Evolutionary conservation across 2,888 invertebrate genomes (phyloP).

Genomic region (Hemithea aestivaria): DNA sequence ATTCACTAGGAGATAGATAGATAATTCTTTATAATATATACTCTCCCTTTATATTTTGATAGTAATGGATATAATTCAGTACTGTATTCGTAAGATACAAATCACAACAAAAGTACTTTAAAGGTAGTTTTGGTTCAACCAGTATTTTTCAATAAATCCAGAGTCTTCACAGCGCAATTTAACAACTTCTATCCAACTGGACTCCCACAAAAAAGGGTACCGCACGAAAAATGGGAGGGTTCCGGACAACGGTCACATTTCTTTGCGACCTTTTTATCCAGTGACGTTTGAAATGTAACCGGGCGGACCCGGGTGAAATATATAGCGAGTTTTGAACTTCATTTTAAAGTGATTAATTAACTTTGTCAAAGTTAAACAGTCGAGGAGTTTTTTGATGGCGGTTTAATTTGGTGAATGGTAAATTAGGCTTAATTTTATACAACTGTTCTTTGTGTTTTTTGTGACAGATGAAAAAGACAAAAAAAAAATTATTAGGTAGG

Average conservation of each 20-base stretch:
- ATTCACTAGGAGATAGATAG: too few relatives aligned
- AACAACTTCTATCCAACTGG: background rate
- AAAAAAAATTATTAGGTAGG: too few relatives aligned
- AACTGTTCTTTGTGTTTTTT: conserved; percentile 9
- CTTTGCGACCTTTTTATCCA: conserved; percentile 16
- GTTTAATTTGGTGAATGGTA: conserved; percentile 22
- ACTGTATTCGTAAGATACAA: too few relatives aligned
- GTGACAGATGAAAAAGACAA: too few relatives aligned
- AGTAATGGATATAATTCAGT: too few relatives aligned
- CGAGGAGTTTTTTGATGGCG: conserved; percentile 21
- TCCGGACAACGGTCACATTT: conserved; percentile 7
- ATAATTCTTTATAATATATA: too few relatives aligned
- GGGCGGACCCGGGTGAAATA: conserved; percentile 11
- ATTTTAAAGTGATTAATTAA: conserved; percentile 31
- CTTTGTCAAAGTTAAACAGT: conserved; percentile 23
- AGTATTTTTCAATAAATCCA: too few relatives aligned
- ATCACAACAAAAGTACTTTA: too few relatives aligned
- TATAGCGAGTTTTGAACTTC: conserved; percentile 24
- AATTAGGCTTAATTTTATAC: conserved; percentile 12
- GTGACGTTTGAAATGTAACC: conserved; percentile 19
- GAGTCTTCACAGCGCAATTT: too few relatives aligned
- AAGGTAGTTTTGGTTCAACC: too few relatives aligned
- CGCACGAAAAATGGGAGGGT: conserved; percentile 15
- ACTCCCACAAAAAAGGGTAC: conserved; percentile 9
- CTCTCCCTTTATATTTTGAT: too few relatives aligned